phyloP scores from a whole-genome alignment of 37 sponge, comb jelly and placozoan genomes.

The Haliclona indistincta region DNA sequence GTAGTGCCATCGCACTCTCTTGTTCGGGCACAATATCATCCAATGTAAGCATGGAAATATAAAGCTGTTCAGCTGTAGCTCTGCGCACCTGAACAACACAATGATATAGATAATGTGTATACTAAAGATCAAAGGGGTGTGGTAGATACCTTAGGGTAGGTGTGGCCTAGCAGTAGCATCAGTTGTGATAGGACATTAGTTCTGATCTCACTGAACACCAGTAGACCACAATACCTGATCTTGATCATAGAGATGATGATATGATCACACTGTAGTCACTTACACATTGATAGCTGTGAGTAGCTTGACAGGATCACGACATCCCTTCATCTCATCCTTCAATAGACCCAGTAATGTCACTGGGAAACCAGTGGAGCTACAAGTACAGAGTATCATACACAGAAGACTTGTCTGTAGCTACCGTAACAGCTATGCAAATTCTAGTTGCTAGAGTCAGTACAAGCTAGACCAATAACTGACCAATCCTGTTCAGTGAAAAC shows the following conservation, averaged over 20 bases:
- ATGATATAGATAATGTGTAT: neutral
- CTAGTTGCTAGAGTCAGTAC: too few species aligned
- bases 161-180: conserved; percentile 82
- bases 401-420: too few species aligned
- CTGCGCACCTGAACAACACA: conserved; percentile 62
- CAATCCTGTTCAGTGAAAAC: conserved; percentile 44
- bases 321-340: conserved; percentile 52
- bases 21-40: conserved; percentile 82
- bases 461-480: too few species aligned
- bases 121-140: neutral
- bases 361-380: too few species aligned
- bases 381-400: too few species aligned
- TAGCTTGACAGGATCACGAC: conserved; percentile 66
- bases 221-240: conserved; percentile 82
- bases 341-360: conserved; percentile 24
- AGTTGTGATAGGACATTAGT: conserved; percentile 43
- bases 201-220: conserved; percentile 64
- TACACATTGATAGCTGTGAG: conserved; percentile 83
- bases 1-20: conserved; percentile 58
- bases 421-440: too few species aligned
- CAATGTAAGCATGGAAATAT: conserved; percentile 76
- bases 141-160: conserved; percentile 46
- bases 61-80: conserved; percentile 82
- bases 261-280: neutral
- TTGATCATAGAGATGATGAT: neutral